Evolutionary conservation across 2,888 invertebrate genomes (phyloP).

Genomic region (Pseudococcus jackbeardsleyi): DNA sequence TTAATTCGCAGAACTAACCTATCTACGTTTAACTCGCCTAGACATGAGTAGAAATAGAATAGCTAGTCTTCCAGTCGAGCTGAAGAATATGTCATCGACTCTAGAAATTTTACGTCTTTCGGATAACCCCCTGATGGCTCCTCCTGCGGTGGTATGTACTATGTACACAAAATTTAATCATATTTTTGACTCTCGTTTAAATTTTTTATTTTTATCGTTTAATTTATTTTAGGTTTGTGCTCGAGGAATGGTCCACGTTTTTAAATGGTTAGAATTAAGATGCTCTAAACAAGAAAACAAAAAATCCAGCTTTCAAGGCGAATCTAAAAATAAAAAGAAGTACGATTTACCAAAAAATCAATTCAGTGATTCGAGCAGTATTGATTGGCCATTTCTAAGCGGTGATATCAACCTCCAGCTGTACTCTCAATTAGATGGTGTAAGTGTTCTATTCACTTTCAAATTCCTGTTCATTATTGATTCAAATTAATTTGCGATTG

Average conservation of each 20-base stretch:
- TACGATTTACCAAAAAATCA: slow-evolving; percentile 55
- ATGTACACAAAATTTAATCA: neutral
- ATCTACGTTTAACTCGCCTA: slow-evolving; percentile 84
- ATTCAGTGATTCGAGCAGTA: slow-evolving; percentile 16
- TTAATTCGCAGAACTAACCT: slow-evolving; percentile 82
- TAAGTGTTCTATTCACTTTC: neutral
- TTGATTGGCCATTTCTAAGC: slow-evolving; percentile 60
- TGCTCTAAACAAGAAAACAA: slow-evolving; percentile 74
- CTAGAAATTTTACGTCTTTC: slow-evolving; percentile 86
- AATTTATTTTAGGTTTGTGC: slow-evolving; percentile 80
- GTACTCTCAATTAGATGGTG: slow-evolving; percentile 36
- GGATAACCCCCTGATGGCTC: slow-evolving; percentile 91
- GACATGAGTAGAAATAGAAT: slow-evolving; percentile 94
- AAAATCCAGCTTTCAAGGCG: slow-evolving; percentile 69
- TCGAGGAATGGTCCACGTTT: slow-evolving; percentile 93
- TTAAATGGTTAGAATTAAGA: slow-evolving; percentile 93
- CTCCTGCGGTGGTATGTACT: slow-evolving; percentile 89
- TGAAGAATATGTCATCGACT: slow-evolving; percentile 84
- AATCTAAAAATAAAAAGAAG: slow-evolving; percentile 44
- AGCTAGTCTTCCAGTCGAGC: slow-evolving; percentile 87
- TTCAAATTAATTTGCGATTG: neutral
- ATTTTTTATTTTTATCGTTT: neutral
- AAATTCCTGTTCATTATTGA: neutral
- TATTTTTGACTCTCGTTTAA: too few relatives aligned
- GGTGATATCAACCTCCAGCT: slow-evolving; percentile 29